Evolutionary conservation across 2,113 vertebrate genomes (phyloP).

Genomic region (Larimichthys polyactis): DNA sequence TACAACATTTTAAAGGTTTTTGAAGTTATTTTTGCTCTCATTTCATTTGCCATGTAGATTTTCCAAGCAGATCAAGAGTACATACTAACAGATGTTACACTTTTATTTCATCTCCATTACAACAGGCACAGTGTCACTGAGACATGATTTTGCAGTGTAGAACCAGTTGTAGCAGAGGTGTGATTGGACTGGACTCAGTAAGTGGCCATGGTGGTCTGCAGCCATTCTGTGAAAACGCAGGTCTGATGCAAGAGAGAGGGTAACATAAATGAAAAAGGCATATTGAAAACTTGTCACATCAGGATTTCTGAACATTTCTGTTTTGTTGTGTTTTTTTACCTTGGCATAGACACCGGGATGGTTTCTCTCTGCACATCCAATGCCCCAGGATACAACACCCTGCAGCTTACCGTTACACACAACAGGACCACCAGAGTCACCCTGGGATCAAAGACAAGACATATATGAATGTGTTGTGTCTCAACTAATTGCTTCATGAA

Average conservation of each 20-base stretch:
- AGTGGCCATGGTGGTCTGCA: constrained; percentile 59
- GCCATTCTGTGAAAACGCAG: constrained; percentile 69
- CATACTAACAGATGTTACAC: neutral
- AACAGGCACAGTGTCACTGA: neutral
- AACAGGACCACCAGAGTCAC: constrained; percentile 87
- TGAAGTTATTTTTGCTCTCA: neutral
- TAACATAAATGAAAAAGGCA: neutral
- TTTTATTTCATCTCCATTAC: constrained; percentile 16
- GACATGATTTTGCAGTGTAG: neutral
- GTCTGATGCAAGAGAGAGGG: constrained; percentile 51
- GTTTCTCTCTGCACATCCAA: constrained; percentile 79
- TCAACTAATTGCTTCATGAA: neutral
- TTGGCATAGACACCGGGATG: constrained; percentile 85
- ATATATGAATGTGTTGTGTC: neutral
- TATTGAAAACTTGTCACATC: neutral
- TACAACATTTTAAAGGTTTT: neutral
- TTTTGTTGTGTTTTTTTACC: constrained; percentile 30
- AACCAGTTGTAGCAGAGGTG: neutral
- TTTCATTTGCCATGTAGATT: neutral
- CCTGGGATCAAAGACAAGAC: constrained; percentile 69
- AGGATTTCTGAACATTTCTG: neutral
- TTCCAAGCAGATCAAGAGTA: neutral
- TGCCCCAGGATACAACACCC: constrained; percentile 86
- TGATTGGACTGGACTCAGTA: constrained; percentile 37
- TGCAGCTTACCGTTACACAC: constrained; percentile 83